These are phyloP conservation scores for Cairina moschata DNA, from an alignment of 2,113 vertebrate species.

Conservation along the genomic window DNA sequence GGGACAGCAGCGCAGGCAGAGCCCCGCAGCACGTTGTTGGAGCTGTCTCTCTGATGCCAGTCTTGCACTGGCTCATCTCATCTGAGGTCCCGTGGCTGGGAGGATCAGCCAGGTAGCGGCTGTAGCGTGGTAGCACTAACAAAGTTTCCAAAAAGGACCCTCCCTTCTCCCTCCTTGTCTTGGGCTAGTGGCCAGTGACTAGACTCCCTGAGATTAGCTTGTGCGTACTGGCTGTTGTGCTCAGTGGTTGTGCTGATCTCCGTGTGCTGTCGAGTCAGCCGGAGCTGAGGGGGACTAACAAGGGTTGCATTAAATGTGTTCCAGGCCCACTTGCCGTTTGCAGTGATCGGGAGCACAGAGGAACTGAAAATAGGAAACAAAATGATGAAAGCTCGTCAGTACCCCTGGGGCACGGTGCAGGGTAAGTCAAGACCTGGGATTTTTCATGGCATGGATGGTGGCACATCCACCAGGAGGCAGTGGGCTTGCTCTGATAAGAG, in stretches of 20 bases:
- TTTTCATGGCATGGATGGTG: background rate
- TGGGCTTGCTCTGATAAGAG: background rate
- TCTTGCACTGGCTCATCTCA: slow-evolving; percentile 44
- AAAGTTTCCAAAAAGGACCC: slow-evolving; percentile 35
- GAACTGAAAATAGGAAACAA: slow-evolving; percentile 99
- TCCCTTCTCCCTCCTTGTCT: slow-evolving; percentile 22
- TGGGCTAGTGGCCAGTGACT: slow-evolving; percentile 44
- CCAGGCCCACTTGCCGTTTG: slow-evolving; percentile 96
- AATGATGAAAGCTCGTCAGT: slow-evolving; percentile 98
- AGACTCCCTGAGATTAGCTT: background rate
- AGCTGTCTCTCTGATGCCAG: slow-evolving; percentile 24
- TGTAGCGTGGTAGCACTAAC: slow-evolving; percentile 26
- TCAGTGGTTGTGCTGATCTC: slow-evolving; percentile 1
- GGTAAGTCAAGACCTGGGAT: slow-evolving; percentile 77
- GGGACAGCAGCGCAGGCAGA: slow-evolving; percentile 24
- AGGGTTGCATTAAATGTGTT: slow-evolving; percentile 31
- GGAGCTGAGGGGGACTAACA: background rate
- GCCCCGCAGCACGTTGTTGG: background rate
- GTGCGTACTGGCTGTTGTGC: slow-evolving; percentile 34
- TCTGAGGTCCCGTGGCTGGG: slow-evolving; percentile 45
- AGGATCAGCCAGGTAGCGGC: slow-evolving; percentile 63
- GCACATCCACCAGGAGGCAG: background rate
- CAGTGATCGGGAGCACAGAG: slow-evolving; percentile 96
- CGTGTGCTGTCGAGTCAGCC: background rate
- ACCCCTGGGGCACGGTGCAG: slow-evolving; percentile 97